Conservation (phyloP, 2,113 vertebrate species). For the Tyto alba region DNA sequence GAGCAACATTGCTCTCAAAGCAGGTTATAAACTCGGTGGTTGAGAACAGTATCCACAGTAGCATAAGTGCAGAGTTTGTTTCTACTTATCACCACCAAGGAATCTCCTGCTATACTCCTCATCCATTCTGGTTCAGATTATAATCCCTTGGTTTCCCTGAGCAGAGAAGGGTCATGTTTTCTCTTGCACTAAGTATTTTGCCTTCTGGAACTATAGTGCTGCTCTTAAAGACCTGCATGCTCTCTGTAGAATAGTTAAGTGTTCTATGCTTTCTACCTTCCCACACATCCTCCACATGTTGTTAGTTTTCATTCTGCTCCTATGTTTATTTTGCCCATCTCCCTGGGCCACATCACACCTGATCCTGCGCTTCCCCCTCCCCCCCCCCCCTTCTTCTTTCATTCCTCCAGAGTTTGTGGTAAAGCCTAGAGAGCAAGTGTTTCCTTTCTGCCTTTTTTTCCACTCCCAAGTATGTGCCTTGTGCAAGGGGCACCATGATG, state of each 20-base stretch:
- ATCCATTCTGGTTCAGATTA: background rate
- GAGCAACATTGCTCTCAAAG: background rate
- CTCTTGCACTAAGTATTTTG: background rate
- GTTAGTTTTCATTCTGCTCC: background rate
- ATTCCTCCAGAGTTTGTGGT: background rate
- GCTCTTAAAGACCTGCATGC: background rate
- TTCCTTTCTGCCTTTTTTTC: background rate
- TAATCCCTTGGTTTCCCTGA: background rate
- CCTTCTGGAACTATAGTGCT: background rate
- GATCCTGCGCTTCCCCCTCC: background rate
- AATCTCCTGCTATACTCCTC: background rate
- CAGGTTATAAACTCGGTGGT: background rate
- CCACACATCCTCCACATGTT: fast-evolving
- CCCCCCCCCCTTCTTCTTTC: background rate
- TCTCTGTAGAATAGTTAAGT: background rate
- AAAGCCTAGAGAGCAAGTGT: fast-evolving
- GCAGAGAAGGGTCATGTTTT: background rate
- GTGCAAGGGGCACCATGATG: fast-evolving
- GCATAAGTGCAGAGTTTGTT: fast-evolving
- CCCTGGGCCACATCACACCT: background rate
- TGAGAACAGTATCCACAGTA: background rate
- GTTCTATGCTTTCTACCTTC: background rate
- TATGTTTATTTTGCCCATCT: background rate
- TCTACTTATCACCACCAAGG: background rate
- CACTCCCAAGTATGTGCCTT: fast-evolving